A percentile compares a stretch with the other conserved stretches of the same genome.
phyloP scores from a whole-genome alignment of 2,888 invertebrate species.

The Brachyptera putata region DNA sequence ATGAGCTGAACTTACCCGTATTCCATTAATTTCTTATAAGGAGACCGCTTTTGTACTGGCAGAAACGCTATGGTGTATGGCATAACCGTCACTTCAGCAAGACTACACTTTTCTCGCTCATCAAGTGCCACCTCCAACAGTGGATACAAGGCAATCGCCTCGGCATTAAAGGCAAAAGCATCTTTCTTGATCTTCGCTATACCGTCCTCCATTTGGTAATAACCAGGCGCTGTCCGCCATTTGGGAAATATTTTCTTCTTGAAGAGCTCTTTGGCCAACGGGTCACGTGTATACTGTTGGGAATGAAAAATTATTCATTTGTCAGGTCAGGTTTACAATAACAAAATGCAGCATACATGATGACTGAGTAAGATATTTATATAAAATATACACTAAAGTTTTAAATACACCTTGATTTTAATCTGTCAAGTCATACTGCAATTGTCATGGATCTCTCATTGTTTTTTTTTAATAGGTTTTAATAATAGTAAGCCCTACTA shows the following conservation, averaged over 20 bases:
- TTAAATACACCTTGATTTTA: too few relatives aligned
- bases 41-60: constrained; percentile 11
- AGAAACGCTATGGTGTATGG: not conserved
- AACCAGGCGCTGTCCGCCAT: not conserved
- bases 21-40: constrained; percentile 8
- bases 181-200: constrained; percentile 25
- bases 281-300: constrained; percentile 62
- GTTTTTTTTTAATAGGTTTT: too few relatives aligned
- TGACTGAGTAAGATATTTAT: too few relatives aligned
- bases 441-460: too few relatives aligned
- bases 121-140: constrained; percentile 21
- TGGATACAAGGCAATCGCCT: constrained; percentile 26
- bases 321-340: not conserved
- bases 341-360: too few relatives aligned
- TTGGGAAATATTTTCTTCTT: constrained; percentile 25
- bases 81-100: constrained; percentile 22
- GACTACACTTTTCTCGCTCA: constrained; percentile 24
- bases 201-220: constrained; percentile 21
- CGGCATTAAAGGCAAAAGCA: constrained; percentile 27
- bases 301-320: constrained; percentile 33
- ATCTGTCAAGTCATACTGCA: too few relatives aligned
- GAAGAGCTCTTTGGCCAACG: constrained; percentile 49
- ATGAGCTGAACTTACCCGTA: constrained; percentile 12
- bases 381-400: too few relatives aligned
- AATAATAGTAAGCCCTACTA: too few relatives aligned